Evolutionary conservation across 2,888 invertebrate genomes (phyloP).

Genomic region (Aricia artaxerxes): DNA sequence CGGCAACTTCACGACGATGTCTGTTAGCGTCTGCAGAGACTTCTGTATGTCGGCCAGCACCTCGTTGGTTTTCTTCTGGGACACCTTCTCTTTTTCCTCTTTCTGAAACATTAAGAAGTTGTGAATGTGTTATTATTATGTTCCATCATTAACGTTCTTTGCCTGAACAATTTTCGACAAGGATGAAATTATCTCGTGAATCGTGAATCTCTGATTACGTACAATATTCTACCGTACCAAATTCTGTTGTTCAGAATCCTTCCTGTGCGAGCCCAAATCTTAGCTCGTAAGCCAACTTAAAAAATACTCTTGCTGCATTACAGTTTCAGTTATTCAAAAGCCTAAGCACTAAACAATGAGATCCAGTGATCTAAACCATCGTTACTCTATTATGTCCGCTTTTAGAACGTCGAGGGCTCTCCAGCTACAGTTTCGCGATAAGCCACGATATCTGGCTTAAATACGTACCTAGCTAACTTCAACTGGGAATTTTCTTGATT

Average conservation of each 20-base stretch:
- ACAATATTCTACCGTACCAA: too few relatives aligned
- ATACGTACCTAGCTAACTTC: background rate
- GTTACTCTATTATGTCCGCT: constrained; percentile 19
- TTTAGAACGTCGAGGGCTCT: background rate
- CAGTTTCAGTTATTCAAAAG: constrained; percentile 7
- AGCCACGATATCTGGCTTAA: constrained; percentile 1
- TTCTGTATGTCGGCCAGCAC: constrained; percentile 71
- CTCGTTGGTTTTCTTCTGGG: constrained; percentile 82
- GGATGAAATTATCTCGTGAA: too few relatives aligned
- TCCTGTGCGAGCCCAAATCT: background rate
- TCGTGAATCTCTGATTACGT: too few relatives aligned
- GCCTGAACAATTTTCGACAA: too few relatives aligned
- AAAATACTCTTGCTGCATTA: background rate
- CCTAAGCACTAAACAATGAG: background rate
- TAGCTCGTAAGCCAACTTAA: too few relatives aligned
- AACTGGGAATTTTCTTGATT: background rate
- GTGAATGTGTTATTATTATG: too few relatives aligned
- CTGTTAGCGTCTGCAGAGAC: constrained; percentile 55
- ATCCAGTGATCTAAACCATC: constrained; percentile 6
- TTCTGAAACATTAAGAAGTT: constrained; percentile 61
- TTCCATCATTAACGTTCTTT: too few relatives aligned
- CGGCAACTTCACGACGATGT: constrained; percentile 46
- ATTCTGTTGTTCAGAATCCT: too few relatives aligned
- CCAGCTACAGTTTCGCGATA: background rate
- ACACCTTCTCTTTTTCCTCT: constrained; percentile 83